These are phyloP conservation scores for Patiria miniata DNA, from an alignment of 35 echinoderm and acorn worm species.

Conservation along the genomic window DNA sequence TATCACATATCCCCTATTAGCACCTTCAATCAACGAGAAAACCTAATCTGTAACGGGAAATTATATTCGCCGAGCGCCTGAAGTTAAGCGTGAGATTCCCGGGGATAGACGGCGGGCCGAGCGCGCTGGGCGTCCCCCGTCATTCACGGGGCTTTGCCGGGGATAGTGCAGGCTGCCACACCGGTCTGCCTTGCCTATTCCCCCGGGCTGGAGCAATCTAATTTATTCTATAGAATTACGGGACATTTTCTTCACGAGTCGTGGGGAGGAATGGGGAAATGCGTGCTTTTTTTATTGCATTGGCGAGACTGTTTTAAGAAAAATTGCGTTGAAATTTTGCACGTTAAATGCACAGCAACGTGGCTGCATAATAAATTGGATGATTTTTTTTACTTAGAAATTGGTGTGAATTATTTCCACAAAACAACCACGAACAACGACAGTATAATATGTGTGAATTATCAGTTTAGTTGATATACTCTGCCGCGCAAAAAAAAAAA, in stretches of 20 bases:
- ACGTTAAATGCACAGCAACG: too few relatives aligned
- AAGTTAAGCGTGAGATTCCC: conserved; percentile 17
- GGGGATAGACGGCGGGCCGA: neutral
- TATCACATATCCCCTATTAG: conserved; percentile 13
- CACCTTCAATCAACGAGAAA: neutral
- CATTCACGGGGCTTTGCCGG: neutral
- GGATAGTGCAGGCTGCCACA: neutral
- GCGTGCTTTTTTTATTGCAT: neutral
- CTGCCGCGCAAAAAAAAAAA: too few relatives aligned
- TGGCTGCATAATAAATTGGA: too few relatives aligned
- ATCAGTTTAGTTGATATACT: too few relatives aligned
- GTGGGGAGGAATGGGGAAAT: neutral
- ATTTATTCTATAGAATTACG: conserved; percentile 1
- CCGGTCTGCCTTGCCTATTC: neutral
- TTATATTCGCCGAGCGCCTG: conserved; percentile 9
- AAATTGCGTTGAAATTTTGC: too few relatives aligned
- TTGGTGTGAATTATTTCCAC: too few relatives aligned
- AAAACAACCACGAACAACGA: too few relatives aligned
- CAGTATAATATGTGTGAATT: too few relatives aligned
- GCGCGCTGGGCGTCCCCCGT: neutral
- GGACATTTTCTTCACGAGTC: neutral
- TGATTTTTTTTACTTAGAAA: too few relatives aligned
- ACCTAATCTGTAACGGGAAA: conserved; percentile 23
- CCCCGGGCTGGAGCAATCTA: neutral
- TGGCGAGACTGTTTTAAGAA: conserved; percentile 1